Evolutionary conservation across 2,888 invertebrate species (phyloP), one percentile per base, ranked within the genome.

Genomic region (Oscheius sp.): DNA sequence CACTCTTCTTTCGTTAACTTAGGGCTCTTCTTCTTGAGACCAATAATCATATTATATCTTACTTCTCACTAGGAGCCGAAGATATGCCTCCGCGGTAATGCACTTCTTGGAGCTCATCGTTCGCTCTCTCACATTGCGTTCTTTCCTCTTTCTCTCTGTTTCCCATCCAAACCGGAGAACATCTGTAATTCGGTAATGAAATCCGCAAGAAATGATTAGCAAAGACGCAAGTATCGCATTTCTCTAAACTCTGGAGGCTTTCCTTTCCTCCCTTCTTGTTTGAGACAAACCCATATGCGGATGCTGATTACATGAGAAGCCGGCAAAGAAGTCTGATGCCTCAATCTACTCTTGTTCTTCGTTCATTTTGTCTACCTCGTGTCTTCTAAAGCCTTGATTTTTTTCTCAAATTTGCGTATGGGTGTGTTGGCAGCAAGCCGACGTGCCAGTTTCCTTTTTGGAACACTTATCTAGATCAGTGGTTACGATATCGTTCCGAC

Each of bases 101-200:
- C 68, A 68, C 53, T 68, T 68, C 53, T 48, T 32, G 65, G 33
- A 51, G 68, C 53, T 68, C 55, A 68, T 68, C 55, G 55, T 68
- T 68, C 68, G 35, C 32, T 32, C n/a, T 63, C 62, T 63, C 47
- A 1, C 37, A 47, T 47, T 65, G 47, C 63, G 13, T 42, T 42
- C 42, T 7, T 7, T 42, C 7, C 5, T 50, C 48, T 42, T 63
- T 63, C 63, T 63, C 21, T 63, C n/a, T 63, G 1, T 47, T 48
- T 47, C 2, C 21, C 32, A 60, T n/a, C 62, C 11, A 47, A 42
- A 29, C 42, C 21, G 37, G 2, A 53, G 53, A 53, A 13, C 32
- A n/a, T 58, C 58, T 58, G 58, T 58, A 58, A 58, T 58, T 58
- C 11, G 58, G 58, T 58, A 58, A 58, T 58, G 58, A 58, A 58